Evolutionary conservation across 1,140 invertebrate genomes (phyloP), one percentile per base, ranked within the genome.

Genomic region (Odontomachus brunneus): DNA sequence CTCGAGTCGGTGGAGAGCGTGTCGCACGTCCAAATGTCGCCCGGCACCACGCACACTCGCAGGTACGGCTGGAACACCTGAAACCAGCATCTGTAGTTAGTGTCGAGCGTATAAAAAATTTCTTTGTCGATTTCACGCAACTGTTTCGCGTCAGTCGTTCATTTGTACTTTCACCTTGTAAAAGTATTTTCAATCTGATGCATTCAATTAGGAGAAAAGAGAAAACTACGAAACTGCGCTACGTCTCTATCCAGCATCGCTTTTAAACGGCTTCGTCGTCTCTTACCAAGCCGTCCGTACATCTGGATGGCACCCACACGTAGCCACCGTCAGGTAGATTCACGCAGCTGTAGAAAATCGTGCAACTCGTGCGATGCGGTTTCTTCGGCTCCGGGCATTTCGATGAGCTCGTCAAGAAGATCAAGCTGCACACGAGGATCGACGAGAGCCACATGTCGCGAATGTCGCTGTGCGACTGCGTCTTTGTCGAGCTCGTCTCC

Each of bases 291-390:
- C 94, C 94, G 15, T 94, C 87, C 29, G 91, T 90, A 82, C 95
- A 95, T 71, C 92, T 94, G n/a, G 91, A 88, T 0, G 95, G 95
- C 3, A 93, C 88, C 95, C 95, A 95, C 7, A 93, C 93, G 62
- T 94, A 93, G 15, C 91, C 91, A 1, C 91, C 92, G 53, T 89
- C 88, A 0, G 94, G 92, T 9, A 95, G 49, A 88, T 95, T 94
- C 7, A 94, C 86, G 66, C 95, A 95, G 49, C 94, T 94, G 69
- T 94, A 95, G 90, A 94, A 95, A 76, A 94, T 91, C 63, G 91
- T 93, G 65, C 95, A 95, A 51, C 94, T 93, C 0, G 93, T 95
- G 53, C 89, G 83, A 83, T 95, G 94, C 19, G 94, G 91, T 72
- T 94, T 94, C 78, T 91, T 93, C 78, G 91, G 85, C 89, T 94